Evolutionary conservation across 2,113 vertebrate species (phyloP), one percentile per base, ranked within the genome.

Genomic region (Myotis davidii): DNA sequence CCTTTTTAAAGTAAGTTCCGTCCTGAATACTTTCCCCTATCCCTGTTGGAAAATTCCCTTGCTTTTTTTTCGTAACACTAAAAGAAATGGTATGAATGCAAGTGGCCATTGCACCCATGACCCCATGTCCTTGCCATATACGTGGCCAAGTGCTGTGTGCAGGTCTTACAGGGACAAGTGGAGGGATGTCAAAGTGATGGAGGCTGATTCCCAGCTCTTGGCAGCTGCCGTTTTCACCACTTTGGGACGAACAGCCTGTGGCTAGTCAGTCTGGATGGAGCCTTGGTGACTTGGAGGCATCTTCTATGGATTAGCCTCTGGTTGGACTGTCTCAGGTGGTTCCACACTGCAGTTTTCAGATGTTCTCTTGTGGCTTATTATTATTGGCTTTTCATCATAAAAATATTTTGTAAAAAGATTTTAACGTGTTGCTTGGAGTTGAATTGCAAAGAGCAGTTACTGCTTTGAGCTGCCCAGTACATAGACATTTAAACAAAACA

Each of bases 361-460:
- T 90, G 32, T 56, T 89, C 78, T 85, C 0, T 50, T 88, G 34
- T 79, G 69, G 27, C 45, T 90, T 87, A 50, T 61, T 85, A 37
- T 48, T 89, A 25, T 82, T 64, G 48, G 59, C 54, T 32, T 94
- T 92, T 88, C 78, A 91, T 94, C 50, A 27, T 95, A 52, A 85
- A 94, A 89, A 29, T 50, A 59, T 73, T 90, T 93, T 84, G 42
- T 85, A 20, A 83, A 74, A 88, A 69, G 50, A 17, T 69, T 85
- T 94, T 74, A 82, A 29, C 3, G 0, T 95, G 20, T 90, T 92
- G n/a, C 14, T 88, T 56, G 32, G 64, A 81, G 48, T 94, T 95
- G 18, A 72, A 72, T 90, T 93, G 50, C n/a, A 78, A 79, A 96
- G n/a, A 92, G 18, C 25, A 74, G 1, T 74, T 76, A 77, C n/a